A percentile compares a stretch with the other conserved stretches of the same genome.
These are phyloP conservation scores for Eilema depressum DNA, from an alignment of 2,888 invertebrate species.

Conservation along the genomic window DNA sequence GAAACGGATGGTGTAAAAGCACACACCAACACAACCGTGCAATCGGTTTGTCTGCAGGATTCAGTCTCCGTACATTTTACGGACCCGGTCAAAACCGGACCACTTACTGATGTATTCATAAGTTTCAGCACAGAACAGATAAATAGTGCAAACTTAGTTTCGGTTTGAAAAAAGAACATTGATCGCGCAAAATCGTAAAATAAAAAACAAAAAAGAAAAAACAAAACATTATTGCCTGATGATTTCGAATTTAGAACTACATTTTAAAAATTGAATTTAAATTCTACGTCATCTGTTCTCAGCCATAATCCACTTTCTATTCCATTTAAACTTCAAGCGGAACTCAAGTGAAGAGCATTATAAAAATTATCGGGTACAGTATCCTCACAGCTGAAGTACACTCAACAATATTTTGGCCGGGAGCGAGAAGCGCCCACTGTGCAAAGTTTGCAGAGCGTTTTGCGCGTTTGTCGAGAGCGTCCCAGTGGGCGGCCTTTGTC, in stretches of 20 bases:
- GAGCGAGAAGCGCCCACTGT: slow-evolving; percentile 61
- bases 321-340: slow-evolving; percentile 52
- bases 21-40: too few species aligned
- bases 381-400: slow-evolving; percentile 61
- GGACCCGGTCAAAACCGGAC: too few species aligned
- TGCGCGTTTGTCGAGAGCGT: slow-evolving; percentile 52
- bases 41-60: too few species aligned
- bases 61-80: too few species aligned
- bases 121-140: too few species aligned
- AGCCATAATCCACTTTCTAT: slow-evolving; percentile 28
- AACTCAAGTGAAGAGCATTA: slow-evolving; percentile 66
- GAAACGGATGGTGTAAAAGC: too few species aligned
- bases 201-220: too few species aligned
- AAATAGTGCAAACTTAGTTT: too few species aligned
- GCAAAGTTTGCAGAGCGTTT: slow-evolving; percentile 61
- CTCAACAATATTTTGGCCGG: slow-evolving; percentile 73
- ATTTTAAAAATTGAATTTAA: neutral
- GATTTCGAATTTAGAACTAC: neutral
- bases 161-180: too few species aligned
- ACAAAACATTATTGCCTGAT: too few species aligned
- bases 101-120: too few species aligned
- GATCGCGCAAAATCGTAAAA: too few species aligned
- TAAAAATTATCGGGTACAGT: slow-evolving; percentile 76
- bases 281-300: slow-evolving; percentile 3
- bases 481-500: slow-evolving; percentile 55